A percentile compares a stretch with the other conserved stretches of the same genome.
Conservation (phyloP, 2,797 vertebrate genomes). For the Octomys mimax region DNA sequence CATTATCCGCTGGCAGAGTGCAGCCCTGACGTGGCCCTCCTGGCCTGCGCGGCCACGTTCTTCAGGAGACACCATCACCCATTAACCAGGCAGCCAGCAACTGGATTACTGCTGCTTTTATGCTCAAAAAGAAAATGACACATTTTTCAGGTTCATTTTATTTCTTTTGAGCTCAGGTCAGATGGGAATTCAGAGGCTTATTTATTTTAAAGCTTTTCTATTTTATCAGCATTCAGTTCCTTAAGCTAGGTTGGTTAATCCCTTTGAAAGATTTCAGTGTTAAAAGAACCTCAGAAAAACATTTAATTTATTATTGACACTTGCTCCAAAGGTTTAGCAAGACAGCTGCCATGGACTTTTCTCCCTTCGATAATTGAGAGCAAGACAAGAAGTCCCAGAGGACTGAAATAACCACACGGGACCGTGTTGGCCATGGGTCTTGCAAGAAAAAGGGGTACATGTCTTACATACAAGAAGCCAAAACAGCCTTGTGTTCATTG, state of each 20-base stretch:
- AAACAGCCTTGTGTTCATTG: background rate
- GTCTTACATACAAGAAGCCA: background rate
- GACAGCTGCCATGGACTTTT: background rate
- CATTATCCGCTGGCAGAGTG: background rate
- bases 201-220: conserved; percentile 15
- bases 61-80: background rate
- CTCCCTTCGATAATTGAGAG: background rate
- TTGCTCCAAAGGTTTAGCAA: background rate
- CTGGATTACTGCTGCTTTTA: background rate
- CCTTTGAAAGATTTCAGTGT: background rate
- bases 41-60: background rate
- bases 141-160: background rate
- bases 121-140: background rate
- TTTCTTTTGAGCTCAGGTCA: conserved; percentile 13
- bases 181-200: background rate
- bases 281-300: background rate
- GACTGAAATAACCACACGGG: background rate
- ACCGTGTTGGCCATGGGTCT: background rate
- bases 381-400: background rate
- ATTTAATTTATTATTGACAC: background rate
- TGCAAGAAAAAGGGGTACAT: background rate
- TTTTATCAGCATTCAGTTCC: conserved; percentile 13
- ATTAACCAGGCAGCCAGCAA: background rate
- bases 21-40: background rate
- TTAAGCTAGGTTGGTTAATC: conserved; percentile 17